Evolutionary conservation across 2,888 invertebrate species (phyloP), one percentile per base, ranked within the genome.

Genomic region (Merodon equestris): DNA sequence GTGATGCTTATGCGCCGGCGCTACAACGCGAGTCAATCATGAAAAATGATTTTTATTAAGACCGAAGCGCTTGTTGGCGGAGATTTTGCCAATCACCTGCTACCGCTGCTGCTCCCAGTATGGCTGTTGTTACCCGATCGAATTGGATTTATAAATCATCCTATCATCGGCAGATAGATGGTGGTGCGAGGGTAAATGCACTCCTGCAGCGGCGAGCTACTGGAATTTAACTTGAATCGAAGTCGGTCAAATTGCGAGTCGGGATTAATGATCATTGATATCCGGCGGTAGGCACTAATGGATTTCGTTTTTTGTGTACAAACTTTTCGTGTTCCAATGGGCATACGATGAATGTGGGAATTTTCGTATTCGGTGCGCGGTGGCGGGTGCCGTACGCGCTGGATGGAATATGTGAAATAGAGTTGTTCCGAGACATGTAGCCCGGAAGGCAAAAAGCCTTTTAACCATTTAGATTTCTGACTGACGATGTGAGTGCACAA

Each of bases 121-220:
- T 7, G 27, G 54, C 68, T 50, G 58, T 42, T 34, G 64, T 56
- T 70, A 27, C 7, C n/a, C 27, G 27, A 27, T 7, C 7, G 2
- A 27, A 7, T 64, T 70, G 74, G 64, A 74, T 68, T 60, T 53
- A 66, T 45, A 64, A 79, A 79, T 74, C 74, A 70, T 70, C 73
- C 74, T 64, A 64, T 79, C 79, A 56, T 73, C 68, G 53, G 58
- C 68, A 2, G 27, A 7, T 7, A 64, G 64, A 58, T 56, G 50
- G 54, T 70, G 73, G 74, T 74, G 64, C 68, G 63, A 54, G 72
- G 63, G 63, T 68, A 73, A 73, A 68, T 73, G 58, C 4, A 47
- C 73, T 79, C 73, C 68, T 64, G 79, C 48, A 73, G 73, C 73
- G 40, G 67, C 66, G 17, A 47, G 67, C 72, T 77, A 77, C 77